Conservation (phyloP, 2,113 vertebrate species). For the Entosphenus tridentatus region DNA sequence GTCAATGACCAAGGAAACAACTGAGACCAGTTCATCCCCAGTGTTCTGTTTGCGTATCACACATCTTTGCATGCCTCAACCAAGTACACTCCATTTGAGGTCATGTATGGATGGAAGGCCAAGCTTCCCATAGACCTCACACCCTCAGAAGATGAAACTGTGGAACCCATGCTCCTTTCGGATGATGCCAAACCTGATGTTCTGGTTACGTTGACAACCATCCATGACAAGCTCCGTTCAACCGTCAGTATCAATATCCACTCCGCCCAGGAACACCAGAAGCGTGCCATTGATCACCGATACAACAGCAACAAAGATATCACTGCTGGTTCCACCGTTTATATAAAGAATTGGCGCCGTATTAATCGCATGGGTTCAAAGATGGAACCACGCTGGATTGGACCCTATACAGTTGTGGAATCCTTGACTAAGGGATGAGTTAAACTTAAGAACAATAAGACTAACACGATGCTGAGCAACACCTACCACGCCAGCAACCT, state of each 20-base stretch:
- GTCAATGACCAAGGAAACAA: neutral
- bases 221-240: neutral
- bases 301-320: constrained; percentile 1
- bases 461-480: neutral
- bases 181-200: neutral
- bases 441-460: neutral
- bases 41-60: neutral
- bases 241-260: neutral
- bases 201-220: neutral
- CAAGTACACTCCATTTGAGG: neutral
- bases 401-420: neutral
- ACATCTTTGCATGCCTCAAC: constrained; percentile 2
- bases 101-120: neutral
- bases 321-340: neutral
- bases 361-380: neutral
- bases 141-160: neutral
- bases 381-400: neutral
- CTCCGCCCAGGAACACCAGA: neutral
- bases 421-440: neutral
- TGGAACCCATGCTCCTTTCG: neutral
- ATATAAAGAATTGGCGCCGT: neutral
- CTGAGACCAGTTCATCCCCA: neutral
- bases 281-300: neutral
- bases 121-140: neutral
- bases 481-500: constrained; percentile 2